Evolutionary conservation across 2,888 invertebrate species (phyloP).

Genomic region (Villa cingulata): DNA sequence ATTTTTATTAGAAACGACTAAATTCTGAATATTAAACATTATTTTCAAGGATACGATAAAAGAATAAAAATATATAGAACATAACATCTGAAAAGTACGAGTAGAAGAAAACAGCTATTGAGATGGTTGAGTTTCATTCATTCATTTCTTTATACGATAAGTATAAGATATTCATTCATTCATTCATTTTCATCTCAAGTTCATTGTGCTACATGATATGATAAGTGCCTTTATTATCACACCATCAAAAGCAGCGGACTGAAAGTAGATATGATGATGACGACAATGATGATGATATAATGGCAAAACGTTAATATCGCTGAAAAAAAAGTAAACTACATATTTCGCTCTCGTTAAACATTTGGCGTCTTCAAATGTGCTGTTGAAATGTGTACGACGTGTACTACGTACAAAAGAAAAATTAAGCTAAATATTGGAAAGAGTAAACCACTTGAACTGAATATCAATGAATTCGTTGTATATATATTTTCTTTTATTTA

Average conservation of each 20-base stretch:
- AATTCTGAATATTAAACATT: no score
- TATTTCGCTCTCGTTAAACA: not conserved
- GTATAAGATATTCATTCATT: constrained; percentile 18
- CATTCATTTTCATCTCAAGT: constrained; percentile 16
- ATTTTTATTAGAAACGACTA: no score
- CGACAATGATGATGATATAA: not conserved
- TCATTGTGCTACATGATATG: constrained; percentile 18
- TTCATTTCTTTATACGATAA: no score
- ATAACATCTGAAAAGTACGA: no score
- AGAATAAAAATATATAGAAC: no score
- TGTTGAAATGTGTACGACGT: no score
- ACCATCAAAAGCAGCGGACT: constrained; percentile 15
- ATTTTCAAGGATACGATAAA: no score
- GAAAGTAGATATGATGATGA: constrained; percentile 2
- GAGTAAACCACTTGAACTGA: constrained; percentile 7
- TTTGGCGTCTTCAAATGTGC: not conserved
- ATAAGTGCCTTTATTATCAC: constrained; percentile 18
- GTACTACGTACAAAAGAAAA: not conserved
- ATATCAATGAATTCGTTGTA: constrained; percentile 10
- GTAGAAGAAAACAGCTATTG: not conserved
- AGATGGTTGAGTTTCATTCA: constrained; percentile 15
- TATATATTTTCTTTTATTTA: not conserved
- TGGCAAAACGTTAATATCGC: not conserved
- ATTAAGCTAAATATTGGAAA: constrained; percentile 1
- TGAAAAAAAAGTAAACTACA: not conserved